Evolutionary conservation across 2,113 vertebrate genomes (phyloP).

Genomic region (Callocephalon fimbriatum): DNA sequence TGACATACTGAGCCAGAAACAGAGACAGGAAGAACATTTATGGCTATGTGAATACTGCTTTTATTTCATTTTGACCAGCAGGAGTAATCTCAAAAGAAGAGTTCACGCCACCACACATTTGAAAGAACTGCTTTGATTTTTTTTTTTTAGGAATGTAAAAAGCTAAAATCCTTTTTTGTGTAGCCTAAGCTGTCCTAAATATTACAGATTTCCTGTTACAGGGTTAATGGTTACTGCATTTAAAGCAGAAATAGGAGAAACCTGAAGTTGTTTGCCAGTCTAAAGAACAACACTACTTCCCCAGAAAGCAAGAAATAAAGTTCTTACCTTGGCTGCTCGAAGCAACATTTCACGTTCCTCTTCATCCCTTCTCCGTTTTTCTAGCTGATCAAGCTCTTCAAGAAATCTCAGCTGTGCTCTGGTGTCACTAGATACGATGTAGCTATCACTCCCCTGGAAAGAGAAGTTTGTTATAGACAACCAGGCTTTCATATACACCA

Average conservation of each 20-base stretch:
- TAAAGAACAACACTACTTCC: not conserved
- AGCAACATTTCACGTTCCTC: conserved; percentile 88
- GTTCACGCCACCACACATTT: not conserved
- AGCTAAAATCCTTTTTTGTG: not conserved
- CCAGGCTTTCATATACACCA: not conserved
- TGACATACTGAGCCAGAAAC: not conserved
- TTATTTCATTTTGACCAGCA: not conserved
- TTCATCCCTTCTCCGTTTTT: conserved; percentile 85
- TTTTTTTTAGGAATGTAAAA: not conserved
- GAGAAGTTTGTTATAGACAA: not conserved
- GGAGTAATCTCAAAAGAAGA: not conserved
- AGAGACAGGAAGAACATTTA: not conserved
- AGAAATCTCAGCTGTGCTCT: conserved; percentile 91
- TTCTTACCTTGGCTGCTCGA: conserved; percentile 86
- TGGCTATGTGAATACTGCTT: not conserved
- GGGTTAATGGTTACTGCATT: not conserved
- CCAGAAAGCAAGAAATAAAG: not conserved
- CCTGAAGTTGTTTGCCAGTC: not conserved
- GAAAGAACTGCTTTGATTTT: not conserved
- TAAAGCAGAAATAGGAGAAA: not conserved
- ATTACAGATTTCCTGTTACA: not conserved
- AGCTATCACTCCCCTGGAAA: conserved; percentile 81
- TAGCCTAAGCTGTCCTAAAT: not conserved
- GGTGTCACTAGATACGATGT: conserved; percentile 82
- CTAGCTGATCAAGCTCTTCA: conserved; percentile 88